Evolutionary conservation across 2,797 vertebrate genomes (phyloP).

Genomic region (Paguma larvata): DNA sequence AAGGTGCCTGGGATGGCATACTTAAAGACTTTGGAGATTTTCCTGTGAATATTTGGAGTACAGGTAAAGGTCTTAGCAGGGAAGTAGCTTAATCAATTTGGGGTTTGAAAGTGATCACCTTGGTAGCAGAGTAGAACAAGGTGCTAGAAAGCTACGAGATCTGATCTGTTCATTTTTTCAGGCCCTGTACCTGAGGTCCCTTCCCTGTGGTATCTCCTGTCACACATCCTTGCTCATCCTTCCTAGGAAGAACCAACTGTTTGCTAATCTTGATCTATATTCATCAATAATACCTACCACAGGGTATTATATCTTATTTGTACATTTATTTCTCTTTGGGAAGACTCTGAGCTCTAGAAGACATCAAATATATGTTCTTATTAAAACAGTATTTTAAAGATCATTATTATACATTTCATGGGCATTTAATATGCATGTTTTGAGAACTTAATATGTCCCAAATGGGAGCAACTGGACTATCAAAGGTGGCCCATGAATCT

Average conservation of each 20-base stretch:
- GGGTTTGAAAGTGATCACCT: constrained; percentile 18
- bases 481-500: not conserved
- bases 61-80: not conserved
- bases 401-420: not conserved
- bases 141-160: not conserved
- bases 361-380: not conserved
- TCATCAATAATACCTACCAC: not conserved
- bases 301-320: not conserved
- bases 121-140: not conserved
- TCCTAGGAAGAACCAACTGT: not conserved
- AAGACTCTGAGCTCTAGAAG: constrained; percentile 2
- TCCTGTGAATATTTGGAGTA: not conserved
- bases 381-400: constrained; percentile 3
- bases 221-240: not conserved
- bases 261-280: not conserved
- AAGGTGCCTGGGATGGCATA: not conserved
- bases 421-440: not conserved
- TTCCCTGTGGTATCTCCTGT: constrained; percentile 23
- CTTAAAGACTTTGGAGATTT: not conserved
- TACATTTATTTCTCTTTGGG: not conserved
- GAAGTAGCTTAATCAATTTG: constrained; percentile 1
- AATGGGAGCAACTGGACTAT: not conserved
- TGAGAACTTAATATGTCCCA: not conserved
- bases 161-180: not conserved
- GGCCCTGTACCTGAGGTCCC: not conserved